Evolutionary conservation across 2,888 invertebrate species (phyloP), one percentile per base, ranked within the genome.

Genomic region (Osmoderma eremita): DNA sequence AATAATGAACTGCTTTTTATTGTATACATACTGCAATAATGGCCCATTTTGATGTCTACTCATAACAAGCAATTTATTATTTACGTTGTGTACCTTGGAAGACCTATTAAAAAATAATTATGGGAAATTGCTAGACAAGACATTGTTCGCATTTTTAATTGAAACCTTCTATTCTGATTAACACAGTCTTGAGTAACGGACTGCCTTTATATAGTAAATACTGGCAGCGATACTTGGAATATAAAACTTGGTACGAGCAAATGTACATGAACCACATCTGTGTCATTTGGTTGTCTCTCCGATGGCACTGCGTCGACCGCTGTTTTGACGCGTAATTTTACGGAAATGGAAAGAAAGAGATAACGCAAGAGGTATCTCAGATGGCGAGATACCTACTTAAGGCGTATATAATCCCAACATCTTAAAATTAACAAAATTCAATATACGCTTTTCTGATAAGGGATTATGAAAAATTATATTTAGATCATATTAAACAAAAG

Each of bases 181-280:
- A 70, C 71, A 70, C 71, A 70, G 71, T 70, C 71, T 70, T 69
- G 67, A 49, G 36, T 71, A 71, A 71, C 71, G 71, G 71, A 68
- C 63, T 48, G 42, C 64, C 71, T 71, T 67, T 68, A 71, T 71
- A 70, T 71, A 71, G 71, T 67, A 67, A 70, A 70, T 69, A 70
- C 65, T 67, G 41, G 48, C 36, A 49, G 65, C 30, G 49, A 38
- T 58, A 65, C 65, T 48, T 38, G 48, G 56, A 49, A 50, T 56
- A 65, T 38, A 53, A 54, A 65, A 56, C 56, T 56, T 56, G 41
- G 56, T 41, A 20, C 12, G 45, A 45, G 45, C n/a, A 17, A 45
- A 45, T 41, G 30, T 30, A 30, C 30, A 10, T 30, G 10, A 8
- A 30, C 3, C 10, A 45, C 24, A 42, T 58, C 17, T 30, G 15